Evolutionary conservation across 2,113 vertebrate genomes (phyloP).

Genomic region (Tylochromis polylepis): DNA sequence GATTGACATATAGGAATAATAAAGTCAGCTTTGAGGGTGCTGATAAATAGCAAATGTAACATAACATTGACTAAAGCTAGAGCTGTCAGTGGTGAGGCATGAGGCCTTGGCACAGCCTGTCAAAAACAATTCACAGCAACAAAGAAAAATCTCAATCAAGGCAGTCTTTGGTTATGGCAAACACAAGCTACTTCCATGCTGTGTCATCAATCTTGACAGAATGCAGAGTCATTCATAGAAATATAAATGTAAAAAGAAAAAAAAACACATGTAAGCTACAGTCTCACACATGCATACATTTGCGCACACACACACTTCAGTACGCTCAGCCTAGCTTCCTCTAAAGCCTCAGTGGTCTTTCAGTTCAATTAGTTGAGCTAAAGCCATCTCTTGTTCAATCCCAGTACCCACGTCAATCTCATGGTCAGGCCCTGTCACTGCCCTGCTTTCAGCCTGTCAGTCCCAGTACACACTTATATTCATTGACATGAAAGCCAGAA

Average conservation of each 20-base stretch:
- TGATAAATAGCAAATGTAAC: constrained; percentile 45
- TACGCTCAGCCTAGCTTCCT: constrained; percentile 5
- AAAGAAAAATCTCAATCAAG: constrained; percentile 50
- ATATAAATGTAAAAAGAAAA: not conserved
- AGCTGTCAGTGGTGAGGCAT: constrained; percentile 32
- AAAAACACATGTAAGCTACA: not conserved
- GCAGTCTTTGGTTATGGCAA: constrained; percentile 11
- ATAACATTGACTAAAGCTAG: constrained; percentile 26
- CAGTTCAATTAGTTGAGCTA: constrained; percentile 65
- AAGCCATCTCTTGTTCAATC: constrained; percentile 54
- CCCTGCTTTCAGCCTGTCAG: constrained; percentile 56
- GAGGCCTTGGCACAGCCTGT: constrained; percentile 21
- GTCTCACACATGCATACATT: not conserved
- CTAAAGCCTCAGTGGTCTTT: constrained; percentile 46
- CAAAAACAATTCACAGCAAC: constrained; percentile 50
- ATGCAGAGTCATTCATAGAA: constrained; percentile 17
- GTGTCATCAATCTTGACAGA: constrained; percentile 10
- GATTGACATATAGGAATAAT: not conserved
- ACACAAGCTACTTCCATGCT: not conserved
- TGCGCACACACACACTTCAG: not conserved
- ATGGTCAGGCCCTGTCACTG: constrained; percentile 54
- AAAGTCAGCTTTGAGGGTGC: constrained; percentile 6
- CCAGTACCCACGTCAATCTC: constrained; percentile 61
- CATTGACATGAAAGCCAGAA: constrained; percentile 1
- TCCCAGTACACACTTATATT: not conserved